Conservation (phyloP, 2,888 invertebrate species). For the Cosmia pyralina region DNA sequence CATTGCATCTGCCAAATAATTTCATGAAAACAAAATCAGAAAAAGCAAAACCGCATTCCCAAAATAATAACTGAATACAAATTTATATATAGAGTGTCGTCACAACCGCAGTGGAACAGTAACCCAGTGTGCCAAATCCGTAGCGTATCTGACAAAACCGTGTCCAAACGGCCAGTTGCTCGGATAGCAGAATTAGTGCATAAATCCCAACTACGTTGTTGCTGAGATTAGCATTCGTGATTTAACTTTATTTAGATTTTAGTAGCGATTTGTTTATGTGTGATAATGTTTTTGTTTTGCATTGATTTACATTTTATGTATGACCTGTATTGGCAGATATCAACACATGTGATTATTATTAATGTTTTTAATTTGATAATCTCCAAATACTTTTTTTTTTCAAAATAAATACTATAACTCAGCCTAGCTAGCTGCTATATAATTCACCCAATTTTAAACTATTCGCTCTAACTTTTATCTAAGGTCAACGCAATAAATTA, state of each 20-base stretch:
- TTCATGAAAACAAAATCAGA: slow-evolving; percentile 14
- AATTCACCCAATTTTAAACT: background rate
- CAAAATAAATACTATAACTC: background rate
- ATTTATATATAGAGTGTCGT: slow-evolving; percentile 54
- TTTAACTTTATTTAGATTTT: slow-evolving; percentile 57
- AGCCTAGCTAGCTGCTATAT: background rate
- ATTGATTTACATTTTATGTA: background rate
- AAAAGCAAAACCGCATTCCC: slow-evolving; percentile 40
- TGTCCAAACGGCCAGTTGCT: slow-evolving; percentile 69
- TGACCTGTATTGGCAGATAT: too few relatives aligned
- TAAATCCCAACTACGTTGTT: slow-evolving; percentile 74
- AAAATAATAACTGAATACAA: slow-evolving; percentile 55
- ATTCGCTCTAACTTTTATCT: slow-evolving; percentile 18
- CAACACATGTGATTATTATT: too few relatives aligned
- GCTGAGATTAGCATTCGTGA: slow-evolving; percentile 67
- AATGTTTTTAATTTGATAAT: background rate
- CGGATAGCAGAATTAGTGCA: slow-evolving; percentile 78
- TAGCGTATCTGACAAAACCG: slow-evolving; percentile 76
- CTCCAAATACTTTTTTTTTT: background rate
- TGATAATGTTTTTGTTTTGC: background rate
- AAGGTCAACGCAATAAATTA: slow-evolving; percentile 41
- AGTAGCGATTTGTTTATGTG: slow-evolving; percentile 20
- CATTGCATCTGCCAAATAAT: slow-evolving; percentile 12
- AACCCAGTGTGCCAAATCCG: slow-evolving; percentile 75
- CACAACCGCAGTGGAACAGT: slow-evolving; percentile 70